A percentile compares a stretch with the other conserved stretches of the same genome.
These are phyloP conservation scores for Arge pagana DNA, from an alignment of 2,888 invertebrate genomes.

Conservation along the genomic window DNA sequence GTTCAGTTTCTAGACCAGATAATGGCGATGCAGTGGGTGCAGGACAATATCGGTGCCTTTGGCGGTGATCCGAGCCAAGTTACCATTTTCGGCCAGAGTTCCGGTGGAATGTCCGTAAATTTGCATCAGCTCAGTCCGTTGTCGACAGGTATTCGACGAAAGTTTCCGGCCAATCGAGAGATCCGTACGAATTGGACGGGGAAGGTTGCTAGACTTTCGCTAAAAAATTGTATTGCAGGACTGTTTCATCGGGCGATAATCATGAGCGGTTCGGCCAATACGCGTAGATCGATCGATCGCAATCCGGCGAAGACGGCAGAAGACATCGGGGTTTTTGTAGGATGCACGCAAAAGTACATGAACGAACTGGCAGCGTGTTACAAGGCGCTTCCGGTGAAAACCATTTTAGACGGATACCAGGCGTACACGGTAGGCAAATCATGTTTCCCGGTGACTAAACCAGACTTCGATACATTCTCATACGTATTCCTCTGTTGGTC, in stretches of 20 bases:
- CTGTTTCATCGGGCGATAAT: slow-evolving; percentile 61
- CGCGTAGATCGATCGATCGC: slow-evolving; percentile 59
- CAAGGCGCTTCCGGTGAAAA: slow-evolving; percentile 48
- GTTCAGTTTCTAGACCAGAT: slow-evolving; percentile 61
- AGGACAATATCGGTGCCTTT: slow-evolving; percentile 58
- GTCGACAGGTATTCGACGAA: slow-evolving; percentile 38
- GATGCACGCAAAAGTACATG: slow-evolving; percentile 48
- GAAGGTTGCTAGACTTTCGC: not conserved
- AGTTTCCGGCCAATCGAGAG: too few relatives aligned
- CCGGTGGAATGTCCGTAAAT: slow-evolving; percentile 60
- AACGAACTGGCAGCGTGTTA: slow-evolving; percentile 53
- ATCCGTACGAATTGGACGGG: too few relatives aligned
- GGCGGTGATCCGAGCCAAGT: slow-evolving; percentile 61
- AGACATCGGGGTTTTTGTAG: slow-evolving; percentile 53
- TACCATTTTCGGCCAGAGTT: slow-evolving; percentile 63
- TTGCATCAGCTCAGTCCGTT: slow-evolving; percentile 57
- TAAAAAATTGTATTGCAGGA: slow-evolving; percentile 41
- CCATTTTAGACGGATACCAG: slow-evolving; percentile 54
- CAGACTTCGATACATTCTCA: not conserved
- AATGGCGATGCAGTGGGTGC: slow-evolving; percentile 62
- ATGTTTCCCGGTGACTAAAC: too few relatives aligned
- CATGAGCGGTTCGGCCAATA: slow-evolving; percentile 62
- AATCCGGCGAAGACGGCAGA: slow-evolving; percentile 51
- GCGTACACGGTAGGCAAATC: slow-evolving; percentile 38
- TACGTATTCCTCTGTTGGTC: too few relatives aligned